Conservation (phyloP, 2,797 vertebrate species). For the Cephalopachus bancanus region DNA sequence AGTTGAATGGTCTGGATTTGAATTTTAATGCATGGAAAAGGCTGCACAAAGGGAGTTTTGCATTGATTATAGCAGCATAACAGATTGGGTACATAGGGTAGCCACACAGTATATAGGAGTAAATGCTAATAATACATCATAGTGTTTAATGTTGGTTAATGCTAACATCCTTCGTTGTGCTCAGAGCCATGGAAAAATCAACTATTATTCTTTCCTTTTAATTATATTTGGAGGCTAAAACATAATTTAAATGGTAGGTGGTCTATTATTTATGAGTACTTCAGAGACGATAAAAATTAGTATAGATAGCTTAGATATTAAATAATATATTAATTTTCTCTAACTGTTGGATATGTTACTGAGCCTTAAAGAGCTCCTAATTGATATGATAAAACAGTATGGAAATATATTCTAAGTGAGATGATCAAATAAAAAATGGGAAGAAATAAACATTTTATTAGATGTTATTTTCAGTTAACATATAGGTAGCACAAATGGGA, state of each 20-base stretch:
- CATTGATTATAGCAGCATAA: not conserved
- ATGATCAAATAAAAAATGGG: constrained; percentile 10
- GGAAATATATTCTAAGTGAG: constrained; percentile 22
- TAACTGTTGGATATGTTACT: constrained; percentile 28
- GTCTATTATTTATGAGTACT: constrained; percentile 58
- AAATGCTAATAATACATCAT: constrained; percentile 32
- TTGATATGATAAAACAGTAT: constrained; percentile 27
- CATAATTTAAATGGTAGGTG: constrained; percentile 34
- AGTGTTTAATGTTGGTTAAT: constrained; percentile 58
- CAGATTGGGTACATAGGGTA: not conserved
- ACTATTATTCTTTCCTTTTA: constrained; percentile 69
- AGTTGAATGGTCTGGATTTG: constrained; percentile 58
- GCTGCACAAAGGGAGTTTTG: constrained; percentile 25
- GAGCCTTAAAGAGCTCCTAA: constrained; percentile 47
- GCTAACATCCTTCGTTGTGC: constrained; percentile 59
- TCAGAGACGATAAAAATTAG: constrained; percentile 49
- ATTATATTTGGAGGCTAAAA: constrained; percentile 77
- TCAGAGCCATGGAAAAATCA: constrained; percentile 63
- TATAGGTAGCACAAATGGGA: not conserved
- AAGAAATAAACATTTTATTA: not conserved
- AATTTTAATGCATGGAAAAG: constrained; percentile 60
- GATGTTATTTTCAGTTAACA: constrained; percentile 18
- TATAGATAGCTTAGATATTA: constrained; percentile 32
- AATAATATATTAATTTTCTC: constrained; percentile 53
- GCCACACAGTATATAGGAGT: not conserved